Conservation (phyloP, 2,797 vertebrate species). For the Danio tinwini region DNA sequence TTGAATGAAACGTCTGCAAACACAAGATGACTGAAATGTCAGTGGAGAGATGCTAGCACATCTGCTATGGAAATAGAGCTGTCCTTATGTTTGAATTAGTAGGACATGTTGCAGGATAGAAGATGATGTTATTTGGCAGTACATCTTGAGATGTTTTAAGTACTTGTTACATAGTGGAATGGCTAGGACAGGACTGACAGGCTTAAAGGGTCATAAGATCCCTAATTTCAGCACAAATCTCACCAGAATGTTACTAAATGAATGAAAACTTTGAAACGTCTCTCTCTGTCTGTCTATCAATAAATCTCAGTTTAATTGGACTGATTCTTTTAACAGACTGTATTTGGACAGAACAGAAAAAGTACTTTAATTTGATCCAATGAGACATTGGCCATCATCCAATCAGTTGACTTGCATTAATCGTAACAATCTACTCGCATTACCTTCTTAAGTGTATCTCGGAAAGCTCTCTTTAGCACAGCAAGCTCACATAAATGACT, state of each 20-base stretch:
- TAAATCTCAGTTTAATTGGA: background rate
- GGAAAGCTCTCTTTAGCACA: background rate
- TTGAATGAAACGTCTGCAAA: constrained; percentile 9
- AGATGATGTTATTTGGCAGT: constrained; percentile 66
- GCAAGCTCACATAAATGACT: background rate
- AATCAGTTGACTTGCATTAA: background rate
- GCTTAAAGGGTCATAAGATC: background rate
- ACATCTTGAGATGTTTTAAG: constrained; percentile 71
- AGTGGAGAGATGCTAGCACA: background rate
- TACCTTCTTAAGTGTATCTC: background rate
- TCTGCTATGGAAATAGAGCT: background rate
- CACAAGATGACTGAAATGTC: background rate
- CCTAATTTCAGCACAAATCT: background rate
- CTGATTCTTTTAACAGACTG: background rate
- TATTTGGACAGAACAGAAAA: background rate
- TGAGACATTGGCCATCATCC: background rate
- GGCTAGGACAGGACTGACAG: background rate
- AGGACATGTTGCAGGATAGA: constrained; percentile 52
- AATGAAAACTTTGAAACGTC: background rate
- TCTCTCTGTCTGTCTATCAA: background rate
- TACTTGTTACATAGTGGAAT: constrained; percentile 65
- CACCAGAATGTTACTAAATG: background rate
- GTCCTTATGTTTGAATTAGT: constrained; percentile 18
- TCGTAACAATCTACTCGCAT: background rate
- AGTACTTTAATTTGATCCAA: background rate